A percentile compares a stretch with the other conserved stretches of the same genome.
Evolutionary conservation across 2,113 vertebrate genomes (phyloP).

Genomic region (Dolichotis patagonum): DNA sequence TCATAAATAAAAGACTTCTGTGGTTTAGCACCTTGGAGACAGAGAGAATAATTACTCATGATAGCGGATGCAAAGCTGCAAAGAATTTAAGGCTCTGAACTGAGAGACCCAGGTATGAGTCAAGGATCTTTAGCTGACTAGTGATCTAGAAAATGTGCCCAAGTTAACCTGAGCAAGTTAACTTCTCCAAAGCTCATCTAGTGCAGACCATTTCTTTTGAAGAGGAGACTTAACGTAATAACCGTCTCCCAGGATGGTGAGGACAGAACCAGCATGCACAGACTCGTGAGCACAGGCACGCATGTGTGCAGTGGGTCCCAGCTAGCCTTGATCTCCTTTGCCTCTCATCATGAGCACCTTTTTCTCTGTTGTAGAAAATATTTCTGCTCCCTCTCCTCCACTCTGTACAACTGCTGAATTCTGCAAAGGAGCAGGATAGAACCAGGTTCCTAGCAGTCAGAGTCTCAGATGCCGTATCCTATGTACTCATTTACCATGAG

Average conservation of each 20-base stretch:
- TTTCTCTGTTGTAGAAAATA: not conserved
- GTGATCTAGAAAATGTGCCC: not conserved
- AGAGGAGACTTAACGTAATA: not conserved
- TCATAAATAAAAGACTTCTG: conserved; percentile 20
- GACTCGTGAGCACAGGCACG: not conserved
- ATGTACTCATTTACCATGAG: not conserved
- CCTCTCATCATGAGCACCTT: not conserved
- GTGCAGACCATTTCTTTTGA: not conserved
- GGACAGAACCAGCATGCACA: not conserved
- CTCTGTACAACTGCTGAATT: not conserved
- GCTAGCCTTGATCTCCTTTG: not conserved
- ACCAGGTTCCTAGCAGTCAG: not conserved
- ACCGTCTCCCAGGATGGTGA: not conserved
- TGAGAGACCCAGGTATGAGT: not conserved
- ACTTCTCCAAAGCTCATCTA: not conserved
- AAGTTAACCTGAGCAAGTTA: not conserved
- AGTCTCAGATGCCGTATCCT: not conserved
- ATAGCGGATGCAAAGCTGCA: not conserved
- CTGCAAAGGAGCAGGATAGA: not conserved
- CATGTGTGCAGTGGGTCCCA: too few species aligned
- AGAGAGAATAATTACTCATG: not conserved
- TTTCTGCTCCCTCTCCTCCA: not conserved
- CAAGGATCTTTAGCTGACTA: not conserved
- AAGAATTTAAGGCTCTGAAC: not conserved
- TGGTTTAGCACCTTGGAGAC: not conserved